Percentiles rank a stretch among this genome's conserved stretches.
Conservation (phyloP, 2,888 invertebrate genomes). For the Tubulanus polymorphus region DNA sequence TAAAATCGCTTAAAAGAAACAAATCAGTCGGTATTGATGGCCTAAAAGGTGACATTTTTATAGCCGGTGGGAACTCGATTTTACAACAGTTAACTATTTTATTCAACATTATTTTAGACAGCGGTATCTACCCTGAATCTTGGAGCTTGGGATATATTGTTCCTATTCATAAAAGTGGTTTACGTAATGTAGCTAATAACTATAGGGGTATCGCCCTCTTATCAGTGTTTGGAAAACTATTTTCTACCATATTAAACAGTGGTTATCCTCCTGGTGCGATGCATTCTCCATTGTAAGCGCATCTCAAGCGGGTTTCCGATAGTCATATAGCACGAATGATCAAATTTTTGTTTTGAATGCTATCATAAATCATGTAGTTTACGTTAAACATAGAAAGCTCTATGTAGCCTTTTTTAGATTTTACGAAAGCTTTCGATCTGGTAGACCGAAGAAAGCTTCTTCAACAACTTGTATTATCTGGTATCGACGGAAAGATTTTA, state of each 20-base stretch:
- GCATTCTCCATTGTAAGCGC: too few relatives aligned
- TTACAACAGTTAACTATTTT: background rate
- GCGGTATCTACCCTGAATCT: background rate
- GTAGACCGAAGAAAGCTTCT: constrained; percentile 11
- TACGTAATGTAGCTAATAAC: background rate
- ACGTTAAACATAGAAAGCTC: background rate
- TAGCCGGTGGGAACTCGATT: too few relatives aligned
- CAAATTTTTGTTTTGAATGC: constrained; percentile 11
- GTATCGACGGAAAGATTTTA: constrained; percentile 12
- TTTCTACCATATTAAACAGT: background rate
- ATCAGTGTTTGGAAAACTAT: background rate
- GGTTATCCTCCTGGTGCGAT: background rate
- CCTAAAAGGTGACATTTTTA: background rate
- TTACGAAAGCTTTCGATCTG: constrained; percentile 14
- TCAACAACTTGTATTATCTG: constrained; percentile 3
- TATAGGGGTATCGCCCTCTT: background rate
- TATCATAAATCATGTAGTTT: constrained; percentile 8
- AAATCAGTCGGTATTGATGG: background rate
- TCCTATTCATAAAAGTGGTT: background rate
- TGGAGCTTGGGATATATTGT: background rate
- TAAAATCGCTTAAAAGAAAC: background rate
- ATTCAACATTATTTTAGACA: background rate
- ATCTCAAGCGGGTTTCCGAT: constrained; percentile 15
- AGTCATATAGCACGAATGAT: constrained; percentile 8
- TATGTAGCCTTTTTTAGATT: constrained; percentile 12